phyloP scores from a whole-genome alignment of 2,113 vertebrate species.

The Cettia cetti region DNA sequence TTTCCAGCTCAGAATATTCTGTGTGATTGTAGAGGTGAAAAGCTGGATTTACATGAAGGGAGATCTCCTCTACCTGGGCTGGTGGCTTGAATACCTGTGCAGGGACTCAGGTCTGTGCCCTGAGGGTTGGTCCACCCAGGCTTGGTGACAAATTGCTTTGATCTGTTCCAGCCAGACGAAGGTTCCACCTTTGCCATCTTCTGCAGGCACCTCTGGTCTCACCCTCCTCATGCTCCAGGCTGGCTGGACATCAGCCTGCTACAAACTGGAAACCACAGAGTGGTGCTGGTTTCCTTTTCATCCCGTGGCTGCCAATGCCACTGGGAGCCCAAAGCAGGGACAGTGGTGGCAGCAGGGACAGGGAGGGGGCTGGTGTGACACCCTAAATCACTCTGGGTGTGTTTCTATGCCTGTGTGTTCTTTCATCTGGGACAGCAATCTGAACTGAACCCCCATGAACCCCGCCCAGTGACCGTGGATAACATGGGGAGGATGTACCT shows the following conservation, averaged over 20 bases:
- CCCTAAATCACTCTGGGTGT: not conserved
- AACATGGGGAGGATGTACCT: not conserved
- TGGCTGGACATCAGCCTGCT: not conserved
- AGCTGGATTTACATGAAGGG: not conserved
- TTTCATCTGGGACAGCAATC: not conserved
- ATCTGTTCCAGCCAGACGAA: not conserved
- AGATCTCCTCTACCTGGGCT: not conserved
- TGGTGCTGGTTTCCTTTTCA: not conserved
- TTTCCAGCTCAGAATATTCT: not conserved
- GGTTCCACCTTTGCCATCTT: not conserved
- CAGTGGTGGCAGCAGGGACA: too few relatives aligned
- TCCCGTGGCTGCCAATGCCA: fast-evolving
- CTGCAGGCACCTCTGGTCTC: not conserved
- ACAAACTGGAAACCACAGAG: not conserved
- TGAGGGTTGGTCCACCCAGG: not conserved
- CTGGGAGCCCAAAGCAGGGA: fast-evolving
- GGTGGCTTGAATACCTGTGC: fast-evolving
- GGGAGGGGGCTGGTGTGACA: not conserved
- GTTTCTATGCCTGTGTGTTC: fast-evolving
- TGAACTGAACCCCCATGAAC: not conserved
- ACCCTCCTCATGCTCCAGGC: not conserved
- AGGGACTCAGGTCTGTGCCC: not conserved
- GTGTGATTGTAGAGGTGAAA: not conserved
- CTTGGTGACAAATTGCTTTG: not conserved
- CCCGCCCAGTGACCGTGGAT: not conserved